Evolutionary conservation across 2,113 vertebrate genomes (phyloP).

Genomic region (Crotalus tigris): DNA sequence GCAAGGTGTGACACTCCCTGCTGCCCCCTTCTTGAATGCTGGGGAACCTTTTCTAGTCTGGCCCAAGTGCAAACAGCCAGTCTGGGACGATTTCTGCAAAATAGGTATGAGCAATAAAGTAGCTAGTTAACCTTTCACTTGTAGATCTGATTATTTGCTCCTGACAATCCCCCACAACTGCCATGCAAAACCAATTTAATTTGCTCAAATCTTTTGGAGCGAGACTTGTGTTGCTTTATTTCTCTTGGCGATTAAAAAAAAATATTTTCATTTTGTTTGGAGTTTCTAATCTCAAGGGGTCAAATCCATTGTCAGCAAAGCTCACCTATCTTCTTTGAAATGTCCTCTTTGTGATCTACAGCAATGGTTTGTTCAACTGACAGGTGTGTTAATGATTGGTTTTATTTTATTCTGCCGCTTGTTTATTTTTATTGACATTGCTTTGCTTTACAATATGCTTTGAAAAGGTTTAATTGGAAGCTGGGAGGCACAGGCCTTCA

Average conservation of each 20-base stretch:
- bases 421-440: not conserved
- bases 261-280: not conserved
- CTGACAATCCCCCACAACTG: not conserved
- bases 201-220: not conserved
- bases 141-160: not conserved
- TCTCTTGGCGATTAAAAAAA: not conserved
- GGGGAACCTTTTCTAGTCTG: not conserved
- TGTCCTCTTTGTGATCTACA: not conserved
- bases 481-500: not conserved
- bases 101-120: not conserved
- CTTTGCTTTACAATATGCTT: not conserved
- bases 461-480: not conserved
- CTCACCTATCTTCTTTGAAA: not conserved
- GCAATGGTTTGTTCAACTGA: not conserved
- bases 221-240: not conserved
- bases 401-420: not conserved
- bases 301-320: no score
- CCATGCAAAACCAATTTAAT: not conserved
- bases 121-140: not conserved
- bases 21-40: not conserved
- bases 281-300: no score
- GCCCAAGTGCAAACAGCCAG: not conserved
- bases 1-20: not conserved
- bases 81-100: not conserved
- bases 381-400: not conserved